A percentile compares a stretch with the other conserved stretches of the same genome.
phyloP scores from a whole-genome alignment of 2,797 vertebrate species.

The Coendou prehensilis region DNA sequence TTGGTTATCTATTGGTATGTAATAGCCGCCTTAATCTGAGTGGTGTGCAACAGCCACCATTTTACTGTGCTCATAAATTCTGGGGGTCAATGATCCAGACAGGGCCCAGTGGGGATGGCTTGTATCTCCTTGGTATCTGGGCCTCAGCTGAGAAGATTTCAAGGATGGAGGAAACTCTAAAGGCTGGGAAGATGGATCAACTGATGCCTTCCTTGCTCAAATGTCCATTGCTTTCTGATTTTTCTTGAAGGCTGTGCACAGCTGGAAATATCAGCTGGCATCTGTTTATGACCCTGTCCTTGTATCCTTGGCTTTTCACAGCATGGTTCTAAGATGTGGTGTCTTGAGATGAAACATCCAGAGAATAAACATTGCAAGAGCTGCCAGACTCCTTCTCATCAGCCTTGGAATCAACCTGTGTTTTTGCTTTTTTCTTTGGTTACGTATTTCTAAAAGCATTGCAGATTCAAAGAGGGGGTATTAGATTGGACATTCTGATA shows the following conservation, averaged over 20 bases:
- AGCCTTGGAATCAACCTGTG: background rate
- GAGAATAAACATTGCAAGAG: background rate
- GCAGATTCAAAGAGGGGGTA: background rate
- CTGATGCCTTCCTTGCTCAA: background rate
- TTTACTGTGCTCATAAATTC: constrained; percentile 13
- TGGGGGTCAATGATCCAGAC: background rate
- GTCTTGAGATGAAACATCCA: background rate
- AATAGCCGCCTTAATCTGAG: background rate
- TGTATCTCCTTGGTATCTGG: background rate
- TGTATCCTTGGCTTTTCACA: background rate
- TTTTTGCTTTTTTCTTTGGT: background rate
- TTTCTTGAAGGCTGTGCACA: background rate
- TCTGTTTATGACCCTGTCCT: background rate
- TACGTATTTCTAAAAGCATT: background rate
- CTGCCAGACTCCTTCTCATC: background rate
- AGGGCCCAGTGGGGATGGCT: background rate
- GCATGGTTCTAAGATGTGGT: background rate
- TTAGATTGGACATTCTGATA: background rate
- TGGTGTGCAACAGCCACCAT: background rate
- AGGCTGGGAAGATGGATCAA: background rate
- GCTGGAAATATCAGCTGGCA: background rate
- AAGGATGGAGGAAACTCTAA: background rate
- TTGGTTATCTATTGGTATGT: background rate
- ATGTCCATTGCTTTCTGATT: background rate
- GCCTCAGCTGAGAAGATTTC: background rate